Conservation (phyloP, 30 jellyfish, hydroid and myxozoan genomes). For the Aurelia sp. region DNA sequence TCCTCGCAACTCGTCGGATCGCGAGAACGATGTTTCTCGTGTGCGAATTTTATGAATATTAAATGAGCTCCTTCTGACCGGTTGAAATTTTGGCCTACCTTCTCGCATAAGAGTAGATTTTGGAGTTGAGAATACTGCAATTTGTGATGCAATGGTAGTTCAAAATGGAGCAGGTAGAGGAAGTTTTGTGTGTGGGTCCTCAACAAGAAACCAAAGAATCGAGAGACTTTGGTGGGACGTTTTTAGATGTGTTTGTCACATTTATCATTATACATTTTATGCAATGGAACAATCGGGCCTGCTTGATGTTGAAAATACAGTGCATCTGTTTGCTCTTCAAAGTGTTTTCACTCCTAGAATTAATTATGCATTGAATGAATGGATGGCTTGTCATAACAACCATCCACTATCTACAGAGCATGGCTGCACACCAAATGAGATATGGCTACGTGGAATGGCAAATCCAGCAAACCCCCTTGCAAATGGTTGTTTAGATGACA, state of each 20-base stretch:
- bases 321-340: conserved; percentile 47
- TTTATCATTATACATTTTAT: conserved; percentile 23
- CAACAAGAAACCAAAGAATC: conserved; percentile 45
- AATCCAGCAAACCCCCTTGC: conserved; percentile 26
- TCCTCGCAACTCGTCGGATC: no score
- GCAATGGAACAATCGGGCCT: conserved; percentile 29
- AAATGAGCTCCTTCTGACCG: no score
- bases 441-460: conserved; percentile 41
- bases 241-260: conserved; percentile 46
- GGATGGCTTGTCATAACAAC: conserved; percentile 10
- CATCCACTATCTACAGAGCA: conserved; percentile 23
- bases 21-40: no score
- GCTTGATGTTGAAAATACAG: conserved; percentile 14
- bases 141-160: conserved; percentile 32
- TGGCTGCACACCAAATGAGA: conserved; percentile 7
- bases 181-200: conserved; percentile 40
- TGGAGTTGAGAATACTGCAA: conserved; percentile 44
- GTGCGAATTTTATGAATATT: no score
- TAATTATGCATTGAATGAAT: conserved; percentile 15
- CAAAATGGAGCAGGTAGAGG: conserved; percentile 48
- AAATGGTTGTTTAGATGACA: conserved; percentile 4
- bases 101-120: conserved; percentile 26
- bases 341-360: conserved; percentile 13
- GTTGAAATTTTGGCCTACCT: no score
- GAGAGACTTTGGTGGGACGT: conserved; percentile 67